Evolutionary conservation across 92 coral and sea anemone species (phyloP).

Genomic region (Blastomussa wellsi): DNA sequence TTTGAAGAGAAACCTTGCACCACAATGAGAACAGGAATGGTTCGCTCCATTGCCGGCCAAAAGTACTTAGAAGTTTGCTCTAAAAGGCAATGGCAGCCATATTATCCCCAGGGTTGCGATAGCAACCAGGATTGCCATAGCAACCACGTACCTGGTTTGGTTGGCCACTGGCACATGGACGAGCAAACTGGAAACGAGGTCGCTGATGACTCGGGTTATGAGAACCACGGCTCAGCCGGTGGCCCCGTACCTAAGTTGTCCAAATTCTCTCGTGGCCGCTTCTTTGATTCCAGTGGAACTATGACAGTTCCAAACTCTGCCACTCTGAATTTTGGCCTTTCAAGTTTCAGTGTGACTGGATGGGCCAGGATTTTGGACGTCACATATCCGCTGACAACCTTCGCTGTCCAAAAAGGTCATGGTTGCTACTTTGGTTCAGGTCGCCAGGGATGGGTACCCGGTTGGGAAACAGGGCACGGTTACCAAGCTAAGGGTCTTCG

Average conservation of each 20-base stretch:
- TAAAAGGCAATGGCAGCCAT: slow-evolving; percentile 33
- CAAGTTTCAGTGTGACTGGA: slow-evolving; percentile 70
- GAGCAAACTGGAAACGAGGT: slow-evolving; percentile 77
- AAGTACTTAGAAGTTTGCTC: slow-evolving; percentile 11
- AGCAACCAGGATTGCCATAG: slow-evolving; percentile 15
- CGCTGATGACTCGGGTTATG: slow-evolving; percentile 78
- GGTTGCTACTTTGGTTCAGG: slow-evolving; percentile 68
- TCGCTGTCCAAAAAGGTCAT: slow-evolving; percentile 68
- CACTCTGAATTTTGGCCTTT: slow-evolving; percentile 51
- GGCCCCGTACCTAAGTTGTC: slow-evolving; percentile 51
- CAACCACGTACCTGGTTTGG: slow-evolving; percentile 5
- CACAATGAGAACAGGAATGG: slow-evolving; percentile 19
- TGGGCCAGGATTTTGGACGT: slow-evolving; percentile 70
- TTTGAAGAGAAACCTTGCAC: slow-evolving; percentile 14
- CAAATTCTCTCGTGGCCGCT: slow-evolving; percentile 76
- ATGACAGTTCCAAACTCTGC: slow-evolving; percentile 54
- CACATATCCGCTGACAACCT: slow-evolving; percentile 69
- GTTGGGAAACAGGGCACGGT: slow-evolving; percentile 11
- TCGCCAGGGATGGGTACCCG: neutral
- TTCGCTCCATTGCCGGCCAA: neutral
- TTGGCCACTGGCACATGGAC: slow-evolving; percentile 70
- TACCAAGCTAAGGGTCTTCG: slow-evolving; percentile 25
- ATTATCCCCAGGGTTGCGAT: slow-evolving; percentile 15
- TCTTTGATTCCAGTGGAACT: slow-evolving; percentile 47
- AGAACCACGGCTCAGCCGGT: slow-evolving; percentile 64